Evolutionary conservation across 2,797 vertebrate genomes (phyloP), one percentile per base, ranked within the genome.

Genomic region (Myotis daubentonii): DNA sequence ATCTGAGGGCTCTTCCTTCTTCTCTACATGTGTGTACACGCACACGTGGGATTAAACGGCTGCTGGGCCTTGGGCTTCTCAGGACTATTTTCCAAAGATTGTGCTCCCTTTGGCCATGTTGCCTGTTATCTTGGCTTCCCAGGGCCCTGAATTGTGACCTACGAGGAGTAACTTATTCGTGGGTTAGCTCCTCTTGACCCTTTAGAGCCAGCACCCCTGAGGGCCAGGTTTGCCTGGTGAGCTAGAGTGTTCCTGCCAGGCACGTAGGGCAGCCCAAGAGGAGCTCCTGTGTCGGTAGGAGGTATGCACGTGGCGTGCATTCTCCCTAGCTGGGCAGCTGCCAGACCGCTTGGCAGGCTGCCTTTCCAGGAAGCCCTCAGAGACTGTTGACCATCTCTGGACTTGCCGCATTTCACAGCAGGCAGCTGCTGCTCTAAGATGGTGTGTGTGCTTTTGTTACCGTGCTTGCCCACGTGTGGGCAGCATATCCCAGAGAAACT

Each of bases 401-500:
- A 72, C 81, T 94, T 75, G 89, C 49, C 41, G 3, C n/a, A 41
- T n/a, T 87, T 76, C 70, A 33, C n/a, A 47, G 87, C 65, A 71
- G 80, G 22, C 68, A 82, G 68, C 66, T 1, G 7, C 51, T 87
- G 55, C 79, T 85, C 0, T 36, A 44, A 74, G 57, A n/a, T 11
- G 30, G n/a, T 68, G 25, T 82, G 4, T 51, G 15, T 89, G 79
- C 47, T 85, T 71, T 49, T 57, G 33, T 71, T 80, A 44, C 51
- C 79, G 1, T 30, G 25, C 41, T 57, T 30, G 13, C 62, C 74
- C 47, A 4, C 49, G 53, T 57, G 60, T 80, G 80, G 87, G 53
- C 68, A 41, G 62, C 28, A 23, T 86, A 62, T 78, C 62, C 47
- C 87, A 94, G 68, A 83, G 79, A 94, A 82, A 91, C 25, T 25